Conservation (phyloP, 2,888 invertebrate species). For the Hypolimnas misippus region DNA sequence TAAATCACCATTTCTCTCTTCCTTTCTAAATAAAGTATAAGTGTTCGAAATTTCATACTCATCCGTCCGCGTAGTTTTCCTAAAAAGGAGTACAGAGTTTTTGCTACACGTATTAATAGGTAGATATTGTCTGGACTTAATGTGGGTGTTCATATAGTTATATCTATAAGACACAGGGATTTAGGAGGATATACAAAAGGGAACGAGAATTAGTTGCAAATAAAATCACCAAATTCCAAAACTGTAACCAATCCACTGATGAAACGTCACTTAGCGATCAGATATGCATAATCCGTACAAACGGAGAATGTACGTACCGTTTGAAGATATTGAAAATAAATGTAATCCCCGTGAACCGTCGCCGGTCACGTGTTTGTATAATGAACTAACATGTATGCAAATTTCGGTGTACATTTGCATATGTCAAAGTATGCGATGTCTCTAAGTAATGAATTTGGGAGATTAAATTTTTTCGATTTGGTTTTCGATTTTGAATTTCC, state of each 20-base stretch:
- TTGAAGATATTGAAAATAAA: constrained; percentile 69
- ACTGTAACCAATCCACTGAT: constrained; percentile 22
- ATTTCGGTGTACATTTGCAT: constrained; percentile 57
- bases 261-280: constrained; percentile 7
- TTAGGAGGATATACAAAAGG: no score
- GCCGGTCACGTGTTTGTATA: constrained; percentile 57
- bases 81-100: no score
- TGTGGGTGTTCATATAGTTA: no score
- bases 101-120: no score
- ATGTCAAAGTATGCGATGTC: constrained; percentile 36
- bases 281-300: constrained; percentile 21
- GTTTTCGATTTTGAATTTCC: background rate
- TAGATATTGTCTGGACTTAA: no score
- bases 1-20: no score
- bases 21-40: no score
- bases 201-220: no score
- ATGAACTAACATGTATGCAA: constrained; percentile 57
- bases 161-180: no score
- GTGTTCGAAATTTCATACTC: no score
- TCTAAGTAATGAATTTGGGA: constrained; percentile 41
- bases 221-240: constrained; percentile 1
- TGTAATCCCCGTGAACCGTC: constrained; percentile 69
- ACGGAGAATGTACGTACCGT: constrained; percentile 21
- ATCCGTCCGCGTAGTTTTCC: no score
- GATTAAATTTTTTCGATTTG: constrained; percentile 40